Evolutionary conservation across 2,113 vertebrate species (phyloP), one percentile per base, ranked within the genome.

Genomic region (Mugil cephalus): DNA sequence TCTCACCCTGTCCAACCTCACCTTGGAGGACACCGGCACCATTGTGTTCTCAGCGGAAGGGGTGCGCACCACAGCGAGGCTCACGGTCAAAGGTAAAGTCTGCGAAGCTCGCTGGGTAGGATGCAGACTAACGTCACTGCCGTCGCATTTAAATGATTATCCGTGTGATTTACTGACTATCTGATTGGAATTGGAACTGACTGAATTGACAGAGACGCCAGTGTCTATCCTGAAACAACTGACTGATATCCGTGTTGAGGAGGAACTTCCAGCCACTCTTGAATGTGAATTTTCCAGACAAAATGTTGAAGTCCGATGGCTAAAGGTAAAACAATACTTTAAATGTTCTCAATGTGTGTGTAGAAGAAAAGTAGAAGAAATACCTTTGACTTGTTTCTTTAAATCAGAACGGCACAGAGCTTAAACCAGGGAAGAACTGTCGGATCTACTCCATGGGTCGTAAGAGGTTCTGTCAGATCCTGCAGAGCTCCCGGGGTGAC

Each of bases 251-350:
- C 93, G 94, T 1, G 90, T 97, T 55, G 95, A 92, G 0, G 96
- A 99, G 81, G 95, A 92, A 0, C 91, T 94, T 12, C 83, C 93
- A 0, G 94, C 93, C 56, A 95, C 91, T 18, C 92, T 99, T 0
- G 96, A 99, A 79, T 98, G 96, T 0, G 95, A 98, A 90, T 91
- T 99, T 83, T 98, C 97, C 75, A 94, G 95, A 67, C 91, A 95
- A 68, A 93, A 93, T 0, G 90, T 90, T 1, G 94, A 96, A 4
- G 94, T 96, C 85, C 95, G 79, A 63, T 99, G 98, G 97, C 78
- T 94, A 69, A 98, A 98, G 97, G 97, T 98, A 87, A 93, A 67
- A 30, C 1, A 17, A 50, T 19, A 3, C 8, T 11, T 53, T 6
- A 56, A 42, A 60, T 38, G 14, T 6, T 53, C 6, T 24, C 9